Percentiles rank a stretch among this genome's conserved stretches.
Evolutionary conservation across 2,797 vertebrate species (phyloP).

Genomic region (Champsocephalus esox): DNA sequence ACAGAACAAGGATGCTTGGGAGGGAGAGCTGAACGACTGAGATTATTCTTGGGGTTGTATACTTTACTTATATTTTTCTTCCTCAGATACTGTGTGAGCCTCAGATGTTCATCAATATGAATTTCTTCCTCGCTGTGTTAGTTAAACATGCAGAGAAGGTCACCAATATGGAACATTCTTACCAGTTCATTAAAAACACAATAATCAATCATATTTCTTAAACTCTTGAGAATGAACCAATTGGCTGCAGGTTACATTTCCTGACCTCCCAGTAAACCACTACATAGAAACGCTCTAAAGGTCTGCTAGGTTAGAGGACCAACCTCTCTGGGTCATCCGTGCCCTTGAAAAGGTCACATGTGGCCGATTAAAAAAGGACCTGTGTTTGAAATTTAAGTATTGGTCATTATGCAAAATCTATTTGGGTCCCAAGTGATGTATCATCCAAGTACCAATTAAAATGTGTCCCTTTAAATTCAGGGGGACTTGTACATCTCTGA

Average conservation of each 20-base stretch:
- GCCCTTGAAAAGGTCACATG: conserved; percentile 53
- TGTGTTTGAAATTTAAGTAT: conserved; percentile 53
- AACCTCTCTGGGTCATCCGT: conserved; percentile 58
- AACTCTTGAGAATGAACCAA: conserved; percentile 61
- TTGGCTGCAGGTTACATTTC: conserved; percentile 48
- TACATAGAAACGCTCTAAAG: conserved; percentile 41
- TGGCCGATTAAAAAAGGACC: conserved; percentile 38
- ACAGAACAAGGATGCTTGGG: conserved; percentile 67
- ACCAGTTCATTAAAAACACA: conserved; percentile 75
- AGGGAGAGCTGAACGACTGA: conserved; percentile 46
- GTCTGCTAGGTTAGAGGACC: conserved; percentile 66
- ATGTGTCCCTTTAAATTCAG: conserved; percentile 66
- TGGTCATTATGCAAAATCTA: conserved; percentile 76
- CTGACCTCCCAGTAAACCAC: conserved; percentile 54
- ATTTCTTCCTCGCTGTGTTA: conserved; percentile 27
- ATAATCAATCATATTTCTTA: conserved; percentile 75
- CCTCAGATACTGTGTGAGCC: neutral
- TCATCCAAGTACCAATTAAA: conserved; percentile 75
- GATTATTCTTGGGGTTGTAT: conserved; percentile 39
- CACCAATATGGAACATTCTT: conserved; percentile 44
- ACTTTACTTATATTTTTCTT: neutral
- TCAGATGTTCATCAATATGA: conserved; percentile 47
- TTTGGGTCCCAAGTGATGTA: conserved; percentile 66
- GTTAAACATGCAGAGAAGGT: conserved; percentile 66
- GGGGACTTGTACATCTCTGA: conserved; percentile 63